Percentiles rank a stretch among this genome's conserved stretches.
Conservation (phyloP, 35 echinoderm and acorn worm genomes). For the Holothuria glaberrima region DNA sequence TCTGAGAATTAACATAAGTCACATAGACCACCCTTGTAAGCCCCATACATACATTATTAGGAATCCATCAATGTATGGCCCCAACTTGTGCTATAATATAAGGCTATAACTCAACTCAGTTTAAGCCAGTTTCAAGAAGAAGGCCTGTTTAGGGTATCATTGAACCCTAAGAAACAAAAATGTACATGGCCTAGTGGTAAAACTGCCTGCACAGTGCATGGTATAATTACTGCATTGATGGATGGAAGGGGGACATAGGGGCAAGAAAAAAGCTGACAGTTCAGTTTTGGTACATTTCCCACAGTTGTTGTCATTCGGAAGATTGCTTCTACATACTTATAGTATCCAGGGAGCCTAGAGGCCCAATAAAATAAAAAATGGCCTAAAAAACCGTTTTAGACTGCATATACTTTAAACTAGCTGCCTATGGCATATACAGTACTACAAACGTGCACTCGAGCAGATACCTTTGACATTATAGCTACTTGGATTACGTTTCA, state of each 20-base stretch:
- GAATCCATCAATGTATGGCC: neutral
- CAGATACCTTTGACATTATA: neutral
- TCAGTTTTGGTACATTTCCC: neutral
- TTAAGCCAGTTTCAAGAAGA: neutral
- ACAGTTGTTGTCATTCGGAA: neutral
- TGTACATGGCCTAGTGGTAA: neutral
- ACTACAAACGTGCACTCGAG: neutral
- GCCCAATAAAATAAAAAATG: slow-evolving; percentile 1
- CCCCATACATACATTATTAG: neutral
- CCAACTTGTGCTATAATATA: neutral
- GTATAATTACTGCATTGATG: neutral
- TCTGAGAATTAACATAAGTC: too few species aligned
- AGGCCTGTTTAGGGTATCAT: neutral
- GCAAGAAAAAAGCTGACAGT: neutral
- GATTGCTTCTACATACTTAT: neutral
- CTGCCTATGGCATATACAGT: neutral
- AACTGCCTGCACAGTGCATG: neutral
- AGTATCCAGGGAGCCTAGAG: too few species aligned
- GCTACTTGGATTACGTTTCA: neutral
- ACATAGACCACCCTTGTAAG: neutral
- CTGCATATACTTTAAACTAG: neutral
- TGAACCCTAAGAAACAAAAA: neutral
- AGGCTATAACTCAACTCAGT: neutral
- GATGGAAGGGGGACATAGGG: neutral
- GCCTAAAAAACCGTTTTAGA: neutral